Conservation (phyloP, 2,797 vertebrate species). For the Acrocephalus scirpaceus region DNA sequence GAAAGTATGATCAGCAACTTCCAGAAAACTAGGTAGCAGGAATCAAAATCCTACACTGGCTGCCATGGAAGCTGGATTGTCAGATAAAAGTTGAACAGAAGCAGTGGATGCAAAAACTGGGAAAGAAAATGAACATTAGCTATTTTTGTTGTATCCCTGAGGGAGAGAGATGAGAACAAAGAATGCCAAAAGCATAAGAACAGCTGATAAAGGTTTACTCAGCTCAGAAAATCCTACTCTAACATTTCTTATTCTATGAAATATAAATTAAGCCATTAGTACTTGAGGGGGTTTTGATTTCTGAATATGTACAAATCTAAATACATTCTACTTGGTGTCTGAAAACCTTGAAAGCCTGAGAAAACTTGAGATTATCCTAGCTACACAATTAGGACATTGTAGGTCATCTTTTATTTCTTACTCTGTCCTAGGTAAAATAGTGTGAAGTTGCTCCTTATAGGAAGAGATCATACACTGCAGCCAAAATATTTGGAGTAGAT, state of each 20-base stretch:
- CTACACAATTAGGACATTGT: not conserved
- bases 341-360: not conserved
- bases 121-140: not conserved
- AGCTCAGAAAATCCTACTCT: conserved; percentile 31
- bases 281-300: conserved; percentile 3
- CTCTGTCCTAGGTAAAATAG: not conserved
- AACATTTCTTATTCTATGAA: conserved; percentile 29
- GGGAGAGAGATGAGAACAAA: conserved; percentile 23
- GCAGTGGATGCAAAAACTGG: not conserved
- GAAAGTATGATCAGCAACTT: not conserved
- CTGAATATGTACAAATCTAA: conserved; percentile 16
- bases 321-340: not conserved
- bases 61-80: not conserved
- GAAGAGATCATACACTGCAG: not conserved
- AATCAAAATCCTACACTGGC: not conserved
- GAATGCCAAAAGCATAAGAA: conserved; percentile 16
- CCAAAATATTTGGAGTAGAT: not conserved
- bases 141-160: conserved; percentile 37
- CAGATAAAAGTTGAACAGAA: not conserved
- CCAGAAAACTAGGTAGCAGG: not conserved
- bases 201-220: conserved; percentile 40
- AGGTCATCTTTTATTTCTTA: not conserved
- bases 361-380: conserved; percentile 17
- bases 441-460: not conserved
- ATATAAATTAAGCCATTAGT: conserved; percentile 19